phyloP scores from a whole-genome alignment of 2,113 vertebrate genomes.

The Scolopax mira region DNA sequence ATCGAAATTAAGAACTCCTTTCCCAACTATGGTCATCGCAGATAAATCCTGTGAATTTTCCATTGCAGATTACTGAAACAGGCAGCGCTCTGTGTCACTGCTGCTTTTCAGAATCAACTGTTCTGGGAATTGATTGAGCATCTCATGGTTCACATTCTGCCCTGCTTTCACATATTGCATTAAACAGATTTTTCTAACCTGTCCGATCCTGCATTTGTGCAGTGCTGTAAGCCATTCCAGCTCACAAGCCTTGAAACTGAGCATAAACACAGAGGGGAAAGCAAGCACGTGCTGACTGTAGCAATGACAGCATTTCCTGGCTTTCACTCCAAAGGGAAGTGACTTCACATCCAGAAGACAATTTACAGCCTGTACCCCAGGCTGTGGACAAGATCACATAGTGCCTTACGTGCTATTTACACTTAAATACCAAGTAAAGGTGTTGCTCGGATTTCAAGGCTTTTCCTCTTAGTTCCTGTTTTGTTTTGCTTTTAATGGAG shows the following conservation, averaged over 20 bases:
- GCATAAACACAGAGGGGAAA: neutral
- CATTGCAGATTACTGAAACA: neutral
- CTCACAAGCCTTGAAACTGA: neutral
- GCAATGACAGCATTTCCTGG: neutral
- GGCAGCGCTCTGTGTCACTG: neutral
- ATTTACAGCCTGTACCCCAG: neutral
- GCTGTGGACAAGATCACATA: neutral
- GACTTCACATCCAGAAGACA: neutral
- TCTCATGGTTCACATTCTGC: neutral
- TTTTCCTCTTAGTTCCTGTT: neutral
- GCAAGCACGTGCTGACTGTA: neutral
- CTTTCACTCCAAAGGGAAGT: neutral
- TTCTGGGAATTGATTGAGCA: neutral
- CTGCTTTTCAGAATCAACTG: neutral
- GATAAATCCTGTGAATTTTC: neutral
- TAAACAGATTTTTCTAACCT: neutral
- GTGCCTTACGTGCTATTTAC: neutral
- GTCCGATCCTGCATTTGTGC: neutral
- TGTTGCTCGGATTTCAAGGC: neutral
- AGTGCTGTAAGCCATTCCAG: neutral
- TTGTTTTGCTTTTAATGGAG: neutral
- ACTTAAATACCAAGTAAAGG: neutral
- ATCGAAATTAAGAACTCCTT: neutral
- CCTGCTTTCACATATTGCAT: neutral
- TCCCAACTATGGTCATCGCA: neutral